Conservation (phyloP, 2,113 vertebrate species). For the Nibea albiflora region DNA sequence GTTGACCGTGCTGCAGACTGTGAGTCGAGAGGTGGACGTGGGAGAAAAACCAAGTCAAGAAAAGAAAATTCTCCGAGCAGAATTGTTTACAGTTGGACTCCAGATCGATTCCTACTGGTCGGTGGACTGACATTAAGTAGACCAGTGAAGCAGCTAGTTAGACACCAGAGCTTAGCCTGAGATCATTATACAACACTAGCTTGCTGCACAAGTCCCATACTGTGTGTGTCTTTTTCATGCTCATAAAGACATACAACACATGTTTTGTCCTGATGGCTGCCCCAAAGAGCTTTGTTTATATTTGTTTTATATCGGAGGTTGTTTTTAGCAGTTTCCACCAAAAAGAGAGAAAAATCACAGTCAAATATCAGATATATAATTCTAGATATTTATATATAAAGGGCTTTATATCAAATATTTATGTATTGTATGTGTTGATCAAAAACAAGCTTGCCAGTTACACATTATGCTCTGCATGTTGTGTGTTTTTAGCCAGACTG, state of each 20-base stretch:
- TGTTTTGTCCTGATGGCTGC: not conserved
- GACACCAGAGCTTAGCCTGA: constrained; percentile 56
- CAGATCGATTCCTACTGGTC: constrained; percentile 61
- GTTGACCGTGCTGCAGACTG: not conserved
- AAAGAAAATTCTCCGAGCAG: constrained; percentile 37
- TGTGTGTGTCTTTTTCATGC: constrained; percentile 9
- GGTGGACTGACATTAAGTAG: constrained; percentile 63
- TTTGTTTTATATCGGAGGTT: not conserved
- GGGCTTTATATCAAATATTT: not conserved
- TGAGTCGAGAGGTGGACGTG: constrained; percentile 16
- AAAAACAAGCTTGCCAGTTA: constrained; percentile 13
- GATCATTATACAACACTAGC: constrained; percentile 50
- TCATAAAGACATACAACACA: not conserved
- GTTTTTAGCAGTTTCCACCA: no score
- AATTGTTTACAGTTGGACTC: constrained; percentile 55
- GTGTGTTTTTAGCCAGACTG: constrained; percentile 29
- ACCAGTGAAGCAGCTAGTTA: constrained; percentile 76
- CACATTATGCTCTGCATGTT: not conserved
- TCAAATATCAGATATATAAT: not conserved
- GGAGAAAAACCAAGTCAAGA: constrained; percentile 32
- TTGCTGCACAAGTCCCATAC: constrained; percentile 15
- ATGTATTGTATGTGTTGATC: not conserved
- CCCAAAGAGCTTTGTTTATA: not conserved
- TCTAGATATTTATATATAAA: constrained; percentile 5
- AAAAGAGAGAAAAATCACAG: constrained; percentile 1